These are phyloP conservation scores for Ammodytes marinus DNA, from an alignment of 2,113 vertebrate genomes.

Conservation along the genomic window DNA sequence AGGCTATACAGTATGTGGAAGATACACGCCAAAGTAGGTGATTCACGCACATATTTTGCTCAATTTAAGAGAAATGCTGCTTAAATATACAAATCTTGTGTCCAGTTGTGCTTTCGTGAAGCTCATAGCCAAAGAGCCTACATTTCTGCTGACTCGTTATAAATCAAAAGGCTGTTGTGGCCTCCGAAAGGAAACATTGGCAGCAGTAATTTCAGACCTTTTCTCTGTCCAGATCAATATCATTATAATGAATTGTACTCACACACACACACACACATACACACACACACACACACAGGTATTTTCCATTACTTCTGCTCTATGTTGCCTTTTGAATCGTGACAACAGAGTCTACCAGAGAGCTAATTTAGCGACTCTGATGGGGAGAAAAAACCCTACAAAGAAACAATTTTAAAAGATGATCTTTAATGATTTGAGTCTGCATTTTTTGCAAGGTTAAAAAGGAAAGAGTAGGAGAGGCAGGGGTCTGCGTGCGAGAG, in stretches of 20 bases:
- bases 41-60: not conserved
- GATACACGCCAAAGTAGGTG: not conserved
- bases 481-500: not conserved
- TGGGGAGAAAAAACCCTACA: slow-evolving; percentile 47
- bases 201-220: slow-evolving; percentile 57
- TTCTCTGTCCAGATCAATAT: slow-evolving; percentile 73
- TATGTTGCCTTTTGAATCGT: slow-evolving; percentile 61
- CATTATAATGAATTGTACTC: slow-evolving; percentile 69
- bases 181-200: slow-evolving; percentile 59
- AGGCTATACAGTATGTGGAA: not conserved
- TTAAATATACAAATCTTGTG: slow-evolving; percentile 10
- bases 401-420: slow-evolving; percentile 48
- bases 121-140: slow-evolving; percentile 17
- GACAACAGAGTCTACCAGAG: slow-evolving; percentile 55
- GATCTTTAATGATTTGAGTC: slow-evolving; percentile 50
- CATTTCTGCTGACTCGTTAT: slow-evolving; percentile 64
- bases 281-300: slow-evolving; percentile 17
- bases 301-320: slow-evolving; percentile 69
- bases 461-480: slow-evolving; percentile 22
- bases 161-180: slow-evolving; percentile 58
- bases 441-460: slow-evolving; percentile 41
- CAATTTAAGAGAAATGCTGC: not conserved
- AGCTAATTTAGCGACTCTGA: slow-evolving; percentile 61
- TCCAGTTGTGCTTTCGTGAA: slow-evolving; percentile 4
- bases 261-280: slow-evolving; percentile 34